Evolutionary conservation across 2,113 vertebrate genomes (phyloP).

Genomic region (Genyomyrus donnyi): DNA sequence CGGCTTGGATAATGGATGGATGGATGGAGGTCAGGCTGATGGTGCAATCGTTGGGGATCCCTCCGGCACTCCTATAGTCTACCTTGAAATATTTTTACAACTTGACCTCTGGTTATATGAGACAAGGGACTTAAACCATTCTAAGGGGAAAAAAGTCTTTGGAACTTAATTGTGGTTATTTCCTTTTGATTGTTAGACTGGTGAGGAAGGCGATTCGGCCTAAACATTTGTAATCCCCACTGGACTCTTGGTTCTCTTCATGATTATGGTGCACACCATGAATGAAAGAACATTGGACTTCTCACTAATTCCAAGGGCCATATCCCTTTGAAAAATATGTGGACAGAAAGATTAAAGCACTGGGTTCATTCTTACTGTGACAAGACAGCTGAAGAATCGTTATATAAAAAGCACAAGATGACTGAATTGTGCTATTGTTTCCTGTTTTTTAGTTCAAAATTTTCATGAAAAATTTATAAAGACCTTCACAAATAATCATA

Average conservation of each 20-base stretch:
- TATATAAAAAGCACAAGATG: background rate
- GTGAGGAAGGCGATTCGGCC: background rate
- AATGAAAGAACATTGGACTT: background rate
- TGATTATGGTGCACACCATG: background rate
- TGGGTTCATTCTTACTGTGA: background rate
- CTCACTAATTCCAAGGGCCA: background rate
- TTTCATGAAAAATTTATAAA: background rate
- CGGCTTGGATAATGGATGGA: too few species aligned
- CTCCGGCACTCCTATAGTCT: background rate
- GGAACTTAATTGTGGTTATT: background rate
- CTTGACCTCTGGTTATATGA: background rate
- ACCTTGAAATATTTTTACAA: background rate
- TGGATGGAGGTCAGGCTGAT: background rate
- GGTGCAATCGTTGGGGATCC: background rate
- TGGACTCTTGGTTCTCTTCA: background rate
- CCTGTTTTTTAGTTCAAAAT: background rate
- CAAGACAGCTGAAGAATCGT: background rate
- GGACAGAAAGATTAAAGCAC: background rate
- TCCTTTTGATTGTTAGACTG: background rate
- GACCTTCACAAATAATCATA: slow-evolving; percentile 7
- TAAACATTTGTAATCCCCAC: background rate
- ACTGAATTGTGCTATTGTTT: background rate
- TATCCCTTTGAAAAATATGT: slow-evolving; percentile 6
- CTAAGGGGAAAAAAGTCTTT: background rate
- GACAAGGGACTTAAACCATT: background rate